Evolutionary conservation across 2,888 invertebrate genomes (phyloP).

Genomic region (Busseola fusca): DNA sequence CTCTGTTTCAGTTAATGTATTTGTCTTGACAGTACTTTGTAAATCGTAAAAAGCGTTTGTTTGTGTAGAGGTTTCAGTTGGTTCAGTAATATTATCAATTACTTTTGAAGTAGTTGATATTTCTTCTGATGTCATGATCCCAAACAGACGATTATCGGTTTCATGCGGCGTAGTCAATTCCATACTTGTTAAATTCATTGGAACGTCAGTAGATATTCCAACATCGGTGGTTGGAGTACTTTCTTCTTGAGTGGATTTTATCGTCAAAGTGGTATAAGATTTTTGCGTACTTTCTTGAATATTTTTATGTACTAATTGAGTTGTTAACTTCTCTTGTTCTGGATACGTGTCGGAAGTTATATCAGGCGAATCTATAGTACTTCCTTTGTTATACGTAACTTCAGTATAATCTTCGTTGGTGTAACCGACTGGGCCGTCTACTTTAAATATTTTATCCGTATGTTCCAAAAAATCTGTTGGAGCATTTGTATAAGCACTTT

Average conservation of each 20-base stretch:
- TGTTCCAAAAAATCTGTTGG: neutral
- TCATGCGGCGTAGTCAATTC: neutral
- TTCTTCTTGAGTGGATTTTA: constrained; percentile 3
- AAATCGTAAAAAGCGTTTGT: constrained; percentile 12
- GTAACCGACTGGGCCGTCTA: neutral
- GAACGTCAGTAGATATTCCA: constrained; percentile 16
- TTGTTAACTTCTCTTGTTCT: constrained; percentile 15
- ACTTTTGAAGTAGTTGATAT: constrained; percentile 14
- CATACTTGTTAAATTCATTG: neutral
- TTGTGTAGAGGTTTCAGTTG: constrained; percentile 14
- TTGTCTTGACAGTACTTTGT: constrained; percentile 19
- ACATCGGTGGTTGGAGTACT: constrained; percentile 7
- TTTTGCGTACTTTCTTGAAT: constrained; percentile 26
- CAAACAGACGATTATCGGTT: constrained; percentile 8
- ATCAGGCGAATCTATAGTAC: constrained; percentile 17
- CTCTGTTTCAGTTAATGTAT: constrained; percentile 4
- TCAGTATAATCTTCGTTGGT: constrained; percentile 4
- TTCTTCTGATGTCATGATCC: constrained; percentile 21
- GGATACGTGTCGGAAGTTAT: neutral
- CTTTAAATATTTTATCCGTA: neutral
- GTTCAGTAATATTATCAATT: constrained; percentile 4
- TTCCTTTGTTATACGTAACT: neutral
- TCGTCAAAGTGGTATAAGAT: constrained; percentile 11
- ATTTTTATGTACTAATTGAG: constrained; percentile 6
- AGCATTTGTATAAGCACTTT: constrained; percentile 24